Percentiles rank a stretch among this genome's conserved stretches.
Conservation (phyloP, 2,797 vertebrate species). For the Epinephelus malabaricus region DNA sequence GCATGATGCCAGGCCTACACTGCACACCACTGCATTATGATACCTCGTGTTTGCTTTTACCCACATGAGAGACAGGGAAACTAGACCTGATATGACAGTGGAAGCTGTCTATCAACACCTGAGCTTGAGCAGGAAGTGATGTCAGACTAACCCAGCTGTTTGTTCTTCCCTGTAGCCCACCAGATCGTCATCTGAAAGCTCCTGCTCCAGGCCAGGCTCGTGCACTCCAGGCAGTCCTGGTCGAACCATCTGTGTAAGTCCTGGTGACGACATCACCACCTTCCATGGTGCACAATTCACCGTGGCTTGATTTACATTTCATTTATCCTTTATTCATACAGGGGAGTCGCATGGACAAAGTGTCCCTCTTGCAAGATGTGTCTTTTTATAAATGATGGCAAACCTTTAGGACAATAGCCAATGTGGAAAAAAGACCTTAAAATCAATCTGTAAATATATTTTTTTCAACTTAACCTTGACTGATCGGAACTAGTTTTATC, state of each 20-base stretch:
- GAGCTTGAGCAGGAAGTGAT: not conserved
- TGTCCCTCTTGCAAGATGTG: slow-evolving; percentile 54
- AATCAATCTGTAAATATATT: not conserved
- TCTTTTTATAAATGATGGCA: slow-evolving; percentile 36
- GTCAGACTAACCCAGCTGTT: slow-evolving; percentile 4
- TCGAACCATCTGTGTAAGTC: slow-evolving; percentile 96
- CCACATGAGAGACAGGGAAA: not conserved
- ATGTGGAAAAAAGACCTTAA: slow-evolving; percentile 6
- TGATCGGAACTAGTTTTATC: slow-evolving; percentile 67
- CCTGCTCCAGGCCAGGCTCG: slow-evolving; percentile 95
- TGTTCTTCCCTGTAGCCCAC: slow-evolving; percentile 84
- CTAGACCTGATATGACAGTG: not conserved
- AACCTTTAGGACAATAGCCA: slow-evolving; percentile 15
- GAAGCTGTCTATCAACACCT: not conserved
- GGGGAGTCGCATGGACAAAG: slow-evolving; percentile 63
- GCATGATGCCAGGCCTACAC: slow-evolving; percentile 1
- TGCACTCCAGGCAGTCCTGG: slow-evolving; percentile 95
- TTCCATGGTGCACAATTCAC: slow-evolving; percentile 38
- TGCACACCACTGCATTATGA: not conserved
- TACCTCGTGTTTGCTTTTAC: not conserved
- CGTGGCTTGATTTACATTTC: slow-evolving; percentile 42
- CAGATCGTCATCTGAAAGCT: slow-evolving; percentile 95
- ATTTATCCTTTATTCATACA: slow-evolving; percentile 68
- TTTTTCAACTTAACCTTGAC: slow-evolving; percentile 66
- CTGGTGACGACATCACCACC: not conserved